A percentile compares a stretch with the other conserved stretches of the same genome.
Evolutionary conservation across 2,888 invertebrate species (phyloP).

Genomic region (Corbicula japonica): DNA sequence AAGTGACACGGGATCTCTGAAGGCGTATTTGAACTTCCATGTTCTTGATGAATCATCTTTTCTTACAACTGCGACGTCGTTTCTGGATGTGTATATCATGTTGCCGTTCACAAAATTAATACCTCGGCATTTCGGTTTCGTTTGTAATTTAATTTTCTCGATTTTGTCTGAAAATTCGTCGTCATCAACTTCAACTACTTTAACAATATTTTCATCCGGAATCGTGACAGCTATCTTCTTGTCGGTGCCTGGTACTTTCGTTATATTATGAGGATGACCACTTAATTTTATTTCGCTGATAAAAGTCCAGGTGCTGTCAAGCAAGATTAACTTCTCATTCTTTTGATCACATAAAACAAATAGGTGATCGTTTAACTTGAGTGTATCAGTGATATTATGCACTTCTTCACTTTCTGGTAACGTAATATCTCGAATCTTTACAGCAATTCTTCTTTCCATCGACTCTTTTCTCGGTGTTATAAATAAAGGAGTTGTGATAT

Average conservation of each 20-base stretch:
- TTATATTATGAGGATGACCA: slow-evolving; percentile 38
- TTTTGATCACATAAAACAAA: slow-evolving; percentile 40
- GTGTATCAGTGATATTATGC: slow-evolving; percentile 27
- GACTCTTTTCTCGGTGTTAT: slow-evolving; percentile 16
- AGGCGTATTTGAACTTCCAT: slow-evolving; percentile 39
- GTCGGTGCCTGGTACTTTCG: slow-evolving; percentile 8
- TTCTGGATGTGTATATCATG: slow-evolving; percentile 28
- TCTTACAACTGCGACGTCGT: slow-evolving; percentile 22
- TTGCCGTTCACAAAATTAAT: slow-evolving; percentile 26
- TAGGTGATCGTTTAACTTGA: slow-evolving; percentile 1
- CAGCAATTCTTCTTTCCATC: slow-evolving; percentile 29
- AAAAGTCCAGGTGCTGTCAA: not conserved
- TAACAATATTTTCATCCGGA: slow-evolving; percentile 25
- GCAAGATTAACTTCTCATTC: slow-evolving; percentile 32
- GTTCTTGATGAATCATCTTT: slow-evolving; percentile 6
- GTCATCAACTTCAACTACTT: slow-evolving; percentile 13
- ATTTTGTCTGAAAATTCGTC: slow-evolving; percentile 23
- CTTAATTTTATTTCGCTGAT: not conserved
- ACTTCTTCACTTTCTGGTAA: not conserved
- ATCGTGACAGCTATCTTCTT: slow-evolving; percentile 23
- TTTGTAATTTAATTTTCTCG: slow-evolving; percentile 22
- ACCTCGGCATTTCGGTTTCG: slow-evolving; percentile 35
- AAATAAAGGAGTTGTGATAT: slow-evolving; percentile 17
- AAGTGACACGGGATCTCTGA: slow-evolving; percentile 48
- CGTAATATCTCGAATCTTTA: slow-evolving; percentile 9